Base-by-base conservation (phyloP, 1,140 invertebrate species). In the Caenorhabditis briggsae region DNA sequence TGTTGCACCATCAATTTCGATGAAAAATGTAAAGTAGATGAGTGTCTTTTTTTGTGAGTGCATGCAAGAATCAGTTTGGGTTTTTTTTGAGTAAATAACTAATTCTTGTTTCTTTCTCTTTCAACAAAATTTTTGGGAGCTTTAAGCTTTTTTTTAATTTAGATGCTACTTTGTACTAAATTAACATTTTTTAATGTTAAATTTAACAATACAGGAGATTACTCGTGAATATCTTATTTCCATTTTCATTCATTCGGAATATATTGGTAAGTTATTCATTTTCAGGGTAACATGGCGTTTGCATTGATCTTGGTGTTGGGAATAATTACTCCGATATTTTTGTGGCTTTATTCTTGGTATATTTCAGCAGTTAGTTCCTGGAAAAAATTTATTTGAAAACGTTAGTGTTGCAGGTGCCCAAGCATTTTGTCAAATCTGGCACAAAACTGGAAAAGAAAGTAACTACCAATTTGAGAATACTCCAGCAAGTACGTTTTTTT, bases 371-470 rank as follows among this genome's bases (percentile, higher is more conserved):
- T 83, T 41, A 16, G 55, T 18, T 25, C 50, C n/a, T 6, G 7
- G 5, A 50, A 12, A 55, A 18, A 0, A 83, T 56, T 48, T 2
- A 46, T 3, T 48, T 46, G 0, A 58, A 41, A 43, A 8, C 12
- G 16, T 18, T n/a, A 12, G 41, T 8, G 2, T 7, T 20, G 16
- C 82, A 87, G 86, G 61, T 82, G 74, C 86, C 86, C 5, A 59
- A 59, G 58, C 82, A 82, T 12, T 87, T 84, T 78, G 82, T 82
- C 8, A 87, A 87, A 43, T n/a, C 55, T 41, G 82, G 82, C 20
- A 65, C 86, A 23, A 74, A 65, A 20, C 50, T 64, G 16, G 43
- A 53, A 18, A 16, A 50, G n/a, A 65, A 64, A 14, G 78, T 61
- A 16, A 20, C 20, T 2, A 43, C 53, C 11, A 58, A 70, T 23